phyloP scores from a whole-genome alignment of 2,113 vertebrate genomes.

The Oxyruncus cristatus region DNA sequence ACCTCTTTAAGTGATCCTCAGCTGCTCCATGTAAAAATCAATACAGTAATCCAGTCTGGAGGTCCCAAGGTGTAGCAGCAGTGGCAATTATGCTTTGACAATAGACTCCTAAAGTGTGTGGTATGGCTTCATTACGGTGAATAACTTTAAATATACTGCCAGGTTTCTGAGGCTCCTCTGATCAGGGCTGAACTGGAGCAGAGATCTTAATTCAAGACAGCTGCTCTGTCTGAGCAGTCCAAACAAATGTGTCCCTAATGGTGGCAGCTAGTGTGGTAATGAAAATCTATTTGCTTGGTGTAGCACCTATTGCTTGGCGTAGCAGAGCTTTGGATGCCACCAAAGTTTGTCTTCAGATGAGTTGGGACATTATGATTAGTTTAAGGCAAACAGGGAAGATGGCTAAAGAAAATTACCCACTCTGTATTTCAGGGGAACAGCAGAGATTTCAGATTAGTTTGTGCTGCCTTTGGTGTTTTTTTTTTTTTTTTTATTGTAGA shows the following conservation, averaged over 20 bases:
- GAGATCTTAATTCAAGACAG: background rate
- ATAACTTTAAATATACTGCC: background rate
- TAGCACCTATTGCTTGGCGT: background rate
- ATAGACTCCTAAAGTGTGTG: background rate
- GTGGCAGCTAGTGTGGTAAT: background rate
- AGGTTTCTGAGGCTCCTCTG: background rate
- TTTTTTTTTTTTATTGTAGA: background rate
- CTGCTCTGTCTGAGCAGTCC: background rate
- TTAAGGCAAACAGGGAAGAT: background rate
- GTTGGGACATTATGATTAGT: background rate
- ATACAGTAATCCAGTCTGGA: slow-evolving; percentile 10
- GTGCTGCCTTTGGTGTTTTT: background rate
- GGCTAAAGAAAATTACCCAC: background rate
- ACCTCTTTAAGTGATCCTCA: background rate
- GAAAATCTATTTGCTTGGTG: background rate
- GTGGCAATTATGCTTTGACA: slow-evolving; percentile 22
- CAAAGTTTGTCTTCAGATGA: background rate
- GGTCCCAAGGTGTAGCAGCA: slow-evolving; percentile 22
- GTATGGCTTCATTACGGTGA: slow-evolving; percentile 3
- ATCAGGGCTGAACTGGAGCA: background rate
- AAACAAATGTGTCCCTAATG: background rate
- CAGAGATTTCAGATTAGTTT: background rate
- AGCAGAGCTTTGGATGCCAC: background rate
- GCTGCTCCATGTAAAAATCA: slow-evolving; percentile 28
- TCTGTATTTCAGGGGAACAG: background rate